A percentile compares a stretch with the other conserved stretches of the same genome.
phyloP scores from a whole-genome alignment of 2,888 invertebrate species.

The Leptothorax acervorum region DNA sequence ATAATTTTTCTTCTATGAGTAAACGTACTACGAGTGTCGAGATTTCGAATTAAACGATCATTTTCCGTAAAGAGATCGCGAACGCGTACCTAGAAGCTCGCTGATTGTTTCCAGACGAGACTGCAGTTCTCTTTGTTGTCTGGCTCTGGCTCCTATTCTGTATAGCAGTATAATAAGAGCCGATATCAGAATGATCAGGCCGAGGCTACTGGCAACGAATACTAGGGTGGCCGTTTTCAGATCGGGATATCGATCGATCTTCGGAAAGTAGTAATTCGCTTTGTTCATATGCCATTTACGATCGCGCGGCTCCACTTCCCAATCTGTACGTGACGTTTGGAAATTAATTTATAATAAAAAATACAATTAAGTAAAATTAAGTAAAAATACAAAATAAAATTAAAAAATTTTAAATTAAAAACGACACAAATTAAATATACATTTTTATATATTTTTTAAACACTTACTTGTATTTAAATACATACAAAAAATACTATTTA shows the following conservation, averaged over 20 bases:
- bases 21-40: not conserved
- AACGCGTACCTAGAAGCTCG: constrained; percentile 88
- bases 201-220: constrained; percentile 89
- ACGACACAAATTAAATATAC: not conserved
- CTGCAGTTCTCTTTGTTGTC: constrained; percentile 89
- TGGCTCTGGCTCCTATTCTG: constrained; percentile 88
- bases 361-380: not conserved
- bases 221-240: constrained; percentile 89
- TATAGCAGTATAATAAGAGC: constrained; percentile 89
- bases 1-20: not conserved
- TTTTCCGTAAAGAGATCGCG: not conserved
- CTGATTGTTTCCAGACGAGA: constrained; percentile 90
- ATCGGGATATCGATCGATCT: constrained; percentile 89
- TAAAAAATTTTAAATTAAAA: not conserved
- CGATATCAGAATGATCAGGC: constrained; percentile 88
- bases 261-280: constrained; percentile 91
- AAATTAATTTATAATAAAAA: not conserved
- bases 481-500: too few relatives aligned
- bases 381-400: not conserved
- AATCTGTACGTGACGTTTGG: constrained; percentile 84
- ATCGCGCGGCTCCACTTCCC: constrained; percentile 87
- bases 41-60: not conserved
- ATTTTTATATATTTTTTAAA: too few relatives aligned
- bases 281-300: constrained; percentile 89
- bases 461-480: too few relatives aligned